Conservation (phyloP, 2,113 vertebrate species). For the Daphoenositta chrysoptera region DNA sequence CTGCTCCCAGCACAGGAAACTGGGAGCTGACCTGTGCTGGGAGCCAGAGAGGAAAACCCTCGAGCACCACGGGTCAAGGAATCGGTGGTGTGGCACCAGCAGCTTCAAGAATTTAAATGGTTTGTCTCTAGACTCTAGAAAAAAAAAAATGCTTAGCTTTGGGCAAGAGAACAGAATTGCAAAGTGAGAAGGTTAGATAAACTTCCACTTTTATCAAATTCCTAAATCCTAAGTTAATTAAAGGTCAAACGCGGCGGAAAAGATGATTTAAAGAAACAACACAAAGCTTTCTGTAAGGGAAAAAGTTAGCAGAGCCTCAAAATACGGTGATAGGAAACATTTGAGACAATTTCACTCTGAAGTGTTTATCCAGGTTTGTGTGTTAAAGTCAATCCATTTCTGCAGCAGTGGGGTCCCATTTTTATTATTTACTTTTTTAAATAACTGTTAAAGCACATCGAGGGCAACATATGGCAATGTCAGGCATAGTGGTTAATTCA, state of each 20-base stretch:
- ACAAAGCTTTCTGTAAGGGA: neutral
- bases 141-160: neutral
- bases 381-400: neutral
- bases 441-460: neutral
- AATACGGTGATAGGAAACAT: neutral
- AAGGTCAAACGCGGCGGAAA: neutral
- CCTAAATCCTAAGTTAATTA: neutral
- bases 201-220: neutral
- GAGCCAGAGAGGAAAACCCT: neutral
- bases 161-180: neutral
- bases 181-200: neutral
- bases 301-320: neutral
- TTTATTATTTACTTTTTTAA: neutral
- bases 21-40: neutral
- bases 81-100: neutral
- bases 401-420: accelerated
- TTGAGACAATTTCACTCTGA: neutral
- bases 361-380: neutral
- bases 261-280: neutral
- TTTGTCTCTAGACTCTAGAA: neutral
- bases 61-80: accelerated
- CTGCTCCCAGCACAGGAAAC: neutral
- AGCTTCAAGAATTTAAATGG: neutral
- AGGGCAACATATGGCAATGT: neutral
- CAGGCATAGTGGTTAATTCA: neutral